A percentile compares a stretch with the other conserved stretches of the same genome.
Conservation (phyloP, 2,797 vertebrate genomes). For the Aeoliscus strigatus region DNA sequence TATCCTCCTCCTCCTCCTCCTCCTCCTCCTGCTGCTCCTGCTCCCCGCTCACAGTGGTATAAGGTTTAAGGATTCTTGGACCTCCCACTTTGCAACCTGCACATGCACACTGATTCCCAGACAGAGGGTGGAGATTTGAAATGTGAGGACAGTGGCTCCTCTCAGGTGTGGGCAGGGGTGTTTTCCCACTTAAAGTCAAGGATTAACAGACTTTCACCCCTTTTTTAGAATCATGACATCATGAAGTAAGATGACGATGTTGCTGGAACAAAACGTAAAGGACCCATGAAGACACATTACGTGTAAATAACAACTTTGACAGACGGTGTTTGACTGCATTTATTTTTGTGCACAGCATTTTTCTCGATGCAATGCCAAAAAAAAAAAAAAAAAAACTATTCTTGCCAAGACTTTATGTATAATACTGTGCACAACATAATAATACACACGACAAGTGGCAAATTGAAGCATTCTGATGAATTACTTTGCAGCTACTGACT, state of each 20-base stretch:
- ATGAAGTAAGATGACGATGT: constrained; percentile 10
- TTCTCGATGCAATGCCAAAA: too few relatives aligned
- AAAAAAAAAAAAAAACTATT: too few relatives aligned
- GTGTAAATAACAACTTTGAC: too few relatives aligned
- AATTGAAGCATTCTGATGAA: constrained; percentile 1
- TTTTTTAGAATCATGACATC: constrained; percentile 44
- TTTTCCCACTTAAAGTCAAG: constrained; percentile 46
- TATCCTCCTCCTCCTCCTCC: constrained; percentile 21
- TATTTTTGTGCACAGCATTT: too few relatives aligned
- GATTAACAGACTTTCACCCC: constrained; percentile 43
- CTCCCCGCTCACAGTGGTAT: too few relatives aligned
- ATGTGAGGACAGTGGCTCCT: constrained; percentile 48
- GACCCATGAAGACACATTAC: not conserved
- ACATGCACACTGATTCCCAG: constrained; percentile 28
- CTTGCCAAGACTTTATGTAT: too few relatives aligned
- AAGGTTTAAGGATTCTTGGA: constrained; percentile 16
- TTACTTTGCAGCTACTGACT: constrained; percentile 11
- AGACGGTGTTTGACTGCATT: too few relatives aligned
- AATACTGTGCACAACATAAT: too few relatives aligned
- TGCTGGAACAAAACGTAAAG: constrained; percentile 8
- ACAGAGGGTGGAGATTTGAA: constrained; percentile 38
- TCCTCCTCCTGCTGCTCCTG: constrained; percentile 8
- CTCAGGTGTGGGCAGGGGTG: constrained; percentile 34
- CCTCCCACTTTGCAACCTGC: constrained; percentile 20
- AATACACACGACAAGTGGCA: too few relatives aligned